Percentiles rank a stretch among this genome's conserved stretches.
Evolutionary conservation across 53 echinoderm and acorn worm genomes (phyloP).

Genomic region (Astropecten irregularis): DNA sequence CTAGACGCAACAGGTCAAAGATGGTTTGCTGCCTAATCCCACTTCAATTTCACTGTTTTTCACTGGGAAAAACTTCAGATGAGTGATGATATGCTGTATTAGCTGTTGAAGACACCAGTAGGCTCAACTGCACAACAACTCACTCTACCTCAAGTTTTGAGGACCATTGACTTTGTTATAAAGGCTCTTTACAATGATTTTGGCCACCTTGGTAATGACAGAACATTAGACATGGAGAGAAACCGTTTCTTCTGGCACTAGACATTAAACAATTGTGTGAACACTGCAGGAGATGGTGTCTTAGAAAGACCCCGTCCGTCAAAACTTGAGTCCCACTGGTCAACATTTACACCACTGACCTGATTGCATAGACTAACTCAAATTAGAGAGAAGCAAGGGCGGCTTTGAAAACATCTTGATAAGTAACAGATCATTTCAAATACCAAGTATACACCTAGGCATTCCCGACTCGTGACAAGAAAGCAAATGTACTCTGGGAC

Average conservation of each 20-base stretch:
- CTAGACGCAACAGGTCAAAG: no score
- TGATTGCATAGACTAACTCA: constrained; percentile 53
- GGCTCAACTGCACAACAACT: constrained; percentile 34
- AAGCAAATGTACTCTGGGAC: constrained; percentile 59
- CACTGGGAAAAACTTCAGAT: constrained; percentile 48
- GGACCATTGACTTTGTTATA: neutral
- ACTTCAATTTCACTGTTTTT: constrained; percentile 38
- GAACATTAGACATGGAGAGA: constrained; percentile 31
- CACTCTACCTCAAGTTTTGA: constrained; percentile 4
- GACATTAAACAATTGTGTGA: constrained; percentile 27
- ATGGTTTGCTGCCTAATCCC: constrained; percentile 12
- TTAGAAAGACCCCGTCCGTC: constrained; percentile 16
- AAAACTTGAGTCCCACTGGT: constrained; percentile 55
- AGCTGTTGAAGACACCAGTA: neutral
- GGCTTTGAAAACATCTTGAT: constrained; percentile 37
- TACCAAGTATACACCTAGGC: constrained; percentile 62
- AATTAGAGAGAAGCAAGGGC: constrained; percentile 33
- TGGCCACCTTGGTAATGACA: constrained; percentile 50
- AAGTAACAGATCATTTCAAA: constrained; percentile 70
- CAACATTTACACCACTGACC: constrained; percentile 41
- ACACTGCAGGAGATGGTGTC: constrained; percentile 37
- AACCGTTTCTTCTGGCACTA: constrained; percentile 50
- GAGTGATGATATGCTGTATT: constrained; percentile 21
- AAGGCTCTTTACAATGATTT: constrained; percentile 42
- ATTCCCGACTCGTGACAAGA: constrained; percentile 62